phyloP scores from a whole-genome alignment of 2,797 vertebrate genomes.

The Echeneis naucrates region DNA sequence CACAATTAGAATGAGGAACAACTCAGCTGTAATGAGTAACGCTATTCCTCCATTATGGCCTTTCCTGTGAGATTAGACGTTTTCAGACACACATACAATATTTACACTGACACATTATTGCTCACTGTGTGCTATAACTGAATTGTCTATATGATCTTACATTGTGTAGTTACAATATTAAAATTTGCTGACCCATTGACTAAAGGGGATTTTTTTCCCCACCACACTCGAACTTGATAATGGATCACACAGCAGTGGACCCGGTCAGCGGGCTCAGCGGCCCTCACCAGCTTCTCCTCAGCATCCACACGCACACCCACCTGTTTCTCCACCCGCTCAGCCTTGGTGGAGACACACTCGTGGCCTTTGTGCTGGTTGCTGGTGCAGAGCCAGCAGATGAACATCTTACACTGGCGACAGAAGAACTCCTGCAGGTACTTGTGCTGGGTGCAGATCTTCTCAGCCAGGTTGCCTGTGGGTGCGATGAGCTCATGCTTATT shows the following conservation, averaged over 20 bases:
- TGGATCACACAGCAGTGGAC: background rate
- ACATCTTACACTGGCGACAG: conserved; percentile 82
- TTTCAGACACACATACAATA: background rate
- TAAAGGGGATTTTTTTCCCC: background rate
- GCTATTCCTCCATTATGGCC: background rate
- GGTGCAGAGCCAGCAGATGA: conserved; percentile 87
- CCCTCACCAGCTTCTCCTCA: background rate
- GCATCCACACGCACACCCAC: conserved; percentile 56
- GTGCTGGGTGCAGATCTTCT: conserved; percentile 87
- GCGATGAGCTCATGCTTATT: conserved; percentile 83
- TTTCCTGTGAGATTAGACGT: background rate
- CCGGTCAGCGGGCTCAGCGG: background rate
- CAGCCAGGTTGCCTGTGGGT: conserved; percentile 76
- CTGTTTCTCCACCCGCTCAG: conserved; percentile 81
- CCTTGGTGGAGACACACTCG: conserved; percentile 82
- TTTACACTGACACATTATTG: background rate
- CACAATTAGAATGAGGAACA: no score
- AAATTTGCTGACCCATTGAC: background rate
- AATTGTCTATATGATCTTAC: background rate
- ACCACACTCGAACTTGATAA: background rate
- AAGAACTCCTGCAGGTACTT: conserved; percentile 88
- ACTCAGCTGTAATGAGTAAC: no score
- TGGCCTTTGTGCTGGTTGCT: conserved; percentile 85
- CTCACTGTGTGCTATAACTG: no score
- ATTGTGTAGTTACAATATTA: background rate